Conservation (phyloP, 2,888 invertebrate species). For the Agrochola litura region DNA sequence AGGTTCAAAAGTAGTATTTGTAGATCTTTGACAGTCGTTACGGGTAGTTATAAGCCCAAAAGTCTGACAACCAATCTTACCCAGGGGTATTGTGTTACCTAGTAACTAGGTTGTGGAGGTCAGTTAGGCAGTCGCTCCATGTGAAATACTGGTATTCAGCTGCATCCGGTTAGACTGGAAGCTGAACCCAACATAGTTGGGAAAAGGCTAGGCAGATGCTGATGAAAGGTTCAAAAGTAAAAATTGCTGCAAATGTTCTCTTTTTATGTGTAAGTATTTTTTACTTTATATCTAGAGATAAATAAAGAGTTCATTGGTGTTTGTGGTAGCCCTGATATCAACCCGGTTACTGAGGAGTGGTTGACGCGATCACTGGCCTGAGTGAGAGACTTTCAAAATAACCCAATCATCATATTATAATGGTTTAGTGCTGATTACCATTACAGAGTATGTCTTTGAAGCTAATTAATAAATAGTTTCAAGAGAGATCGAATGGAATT, state of each 20-base stretch:
- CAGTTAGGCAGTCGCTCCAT: too few species aligned
- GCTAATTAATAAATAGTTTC: background rate
- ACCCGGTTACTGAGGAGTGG: slow-evolving; percentile 50
- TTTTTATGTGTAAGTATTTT: background rate
- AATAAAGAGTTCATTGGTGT: background rate
- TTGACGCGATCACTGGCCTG: slow-evolving; percentile 34
- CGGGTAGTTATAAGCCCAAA: too few species aligned
- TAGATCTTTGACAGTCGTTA: too few species aligned
- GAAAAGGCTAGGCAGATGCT: too few species aligned
- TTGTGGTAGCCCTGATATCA: slow-evolving; percentile 48
- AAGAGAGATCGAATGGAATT: background rate
- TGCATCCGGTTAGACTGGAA: too few species aligned
- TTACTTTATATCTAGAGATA: background rate
- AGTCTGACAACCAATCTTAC: too few species aligned
- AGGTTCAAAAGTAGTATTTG: background rate
- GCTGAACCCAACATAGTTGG: too few species aligned
- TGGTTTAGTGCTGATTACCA: slow-evolving; percentile 20
- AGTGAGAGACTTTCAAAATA: slow-evolving; percentile 51
- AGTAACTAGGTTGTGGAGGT: too few species aligned
- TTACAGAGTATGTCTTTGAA: background rate
- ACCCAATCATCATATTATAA: slow-evolving; percentile 43
- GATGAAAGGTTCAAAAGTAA: background rate
- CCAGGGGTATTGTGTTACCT: too few species aligned
- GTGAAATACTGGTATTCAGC: too few species aligned
- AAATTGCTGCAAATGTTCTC: too few species aligned